Evolutionary conservation across 2,113 vertebrate genomes (phyloP).

Genomic region (Garra rufa): DNA sequence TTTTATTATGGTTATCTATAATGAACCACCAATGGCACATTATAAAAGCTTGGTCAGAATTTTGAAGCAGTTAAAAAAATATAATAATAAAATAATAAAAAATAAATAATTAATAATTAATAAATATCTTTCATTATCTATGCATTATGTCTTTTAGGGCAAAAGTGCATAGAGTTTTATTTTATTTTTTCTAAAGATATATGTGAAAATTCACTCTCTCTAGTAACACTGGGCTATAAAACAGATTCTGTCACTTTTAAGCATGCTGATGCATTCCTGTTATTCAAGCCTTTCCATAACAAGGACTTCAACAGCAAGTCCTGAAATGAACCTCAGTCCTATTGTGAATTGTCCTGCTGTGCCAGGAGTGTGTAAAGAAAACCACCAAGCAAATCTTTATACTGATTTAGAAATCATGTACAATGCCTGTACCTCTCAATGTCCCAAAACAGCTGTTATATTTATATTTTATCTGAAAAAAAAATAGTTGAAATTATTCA

Average conservation of each 20-base stretch:
- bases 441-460: too few species aligned
- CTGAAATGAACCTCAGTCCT: too few species aligned
- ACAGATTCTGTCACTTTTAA: not conserved
- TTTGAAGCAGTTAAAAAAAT: not conserved
- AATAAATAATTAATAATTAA: too few species aligned
- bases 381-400: not conserved
- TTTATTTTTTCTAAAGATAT: not conserved
- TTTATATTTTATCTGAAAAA: too few species aligned
- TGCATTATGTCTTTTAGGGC: too few species aligned
- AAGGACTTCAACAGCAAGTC: not conserved
- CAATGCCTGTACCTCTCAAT: not conserved
- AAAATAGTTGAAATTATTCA: too few species aligned
- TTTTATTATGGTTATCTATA: too few species aligned
- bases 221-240: not conserved
- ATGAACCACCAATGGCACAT: too few species aligned
- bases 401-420: slow-evolving; percentile 3
- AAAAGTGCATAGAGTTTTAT: not conserved
- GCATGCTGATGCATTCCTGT: too few species aligned
- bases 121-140: too few species aligned
- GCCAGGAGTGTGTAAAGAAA: too few species aligned
- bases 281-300: not conserved
- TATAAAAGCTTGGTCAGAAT: not conserved
- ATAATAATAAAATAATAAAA: not conserved
- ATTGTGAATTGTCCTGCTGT: too few species aligned
- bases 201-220: not conserved